Evolutionary conservation across 1,140 invertebrate genomes (phyloP), one percentile per base, ranked within the genome.

Genomic region (Cepaea nemoralis): DNA sequence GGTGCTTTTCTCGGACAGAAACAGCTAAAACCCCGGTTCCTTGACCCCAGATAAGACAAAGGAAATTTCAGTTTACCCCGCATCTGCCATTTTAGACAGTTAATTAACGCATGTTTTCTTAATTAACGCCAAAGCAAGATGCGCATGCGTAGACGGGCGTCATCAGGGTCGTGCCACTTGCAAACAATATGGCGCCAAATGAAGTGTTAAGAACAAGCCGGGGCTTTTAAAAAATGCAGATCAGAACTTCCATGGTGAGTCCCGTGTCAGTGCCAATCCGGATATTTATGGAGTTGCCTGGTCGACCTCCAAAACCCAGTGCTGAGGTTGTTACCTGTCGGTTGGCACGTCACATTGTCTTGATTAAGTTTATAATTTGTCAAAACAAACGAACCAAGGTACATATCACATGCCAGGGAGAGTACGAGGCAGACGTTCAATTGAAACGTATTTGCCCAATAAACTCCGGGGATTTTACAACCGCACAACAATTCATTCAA

Each of bases 291-390:
- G 50, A 16, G 50, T 55, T 55, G n/a, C n/a, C 16, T 10, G 50
- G n/a, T 55, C 50, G 19, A 55, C 50, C 50, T 2, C 50, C n/a
- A n/a, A n/a, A 55, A 14, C 19, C 50, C 22, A 14, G 16, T 55
- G 50, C 19, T 24, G n/a, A 22, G 50, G 50, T 55, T 24, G n/a
- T 55, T 22, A 55, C 50, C 50, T 55, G 50, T 22, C 8, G 3
- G 50, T 24, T 55, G 50, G 50, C 50, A 55, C 50, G 50, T 22
- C 50, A 55, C 50, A 55, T 22, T 55, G 50, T 19, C 50, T 19
- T 55, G 50, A 55, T 55, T 55, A 55, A 55, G 50, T 55, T 55
- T 55, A 55, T 55, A 55, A 55, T 55, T 55, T 55, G 50, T 55
- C 50, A 55, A 55, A 55, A 55, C 50, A 55, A 55, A 55, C 8